Conservation (phyloP, 2,113 vertebrate species). For the Mugil cephalus region DNA sequence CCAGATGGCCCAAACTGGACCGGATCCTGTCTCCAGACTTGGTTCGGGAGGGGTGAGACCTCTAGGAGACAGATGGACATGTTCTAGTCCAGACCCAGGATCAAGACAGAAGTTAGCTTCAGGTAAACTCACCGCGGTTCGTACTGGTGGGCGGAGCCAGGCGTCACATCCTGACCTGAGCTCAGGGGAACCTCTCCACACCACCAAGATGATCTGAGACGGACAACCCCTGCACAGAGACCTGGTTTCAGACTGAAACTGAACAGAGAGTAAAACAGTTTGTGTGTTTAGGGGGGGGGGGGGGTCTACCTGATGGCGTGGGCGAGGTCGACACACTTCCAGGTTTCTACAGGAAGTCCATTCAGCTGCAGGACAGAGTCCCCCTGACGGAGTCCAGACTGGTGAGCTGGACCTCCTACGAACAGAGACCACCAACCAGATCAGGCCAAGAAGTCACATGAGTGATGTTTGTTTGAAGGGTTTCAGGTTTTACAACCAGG, state of each 20-base stretch:
- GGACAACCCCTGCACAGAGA: conserved; percentile 86
- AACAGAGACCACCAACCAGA: neutral
- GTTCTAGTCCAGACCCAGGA: neutral
- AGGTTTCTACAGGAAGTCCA: conserved; percentile 91
- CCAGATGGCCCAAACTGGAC: conserved; percentile 79
- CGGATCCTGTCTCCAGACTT: conserved; percentile 84
- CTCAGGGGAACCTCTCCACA: conserved; percentile 90
- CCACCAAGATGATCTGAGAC: conserved; percentile 88
- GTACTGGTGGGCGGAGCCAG: conserved; percentile 82
- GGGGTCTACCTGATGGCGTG: conserved; percentile 90
- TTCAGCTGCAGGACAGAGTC: conserved; percentile 93
- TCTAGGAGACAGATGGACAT: conserved; percentile 60
- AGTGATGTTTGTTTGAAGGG: too few species aligned
- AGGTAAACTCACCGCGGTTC: conserved; percentile 71
- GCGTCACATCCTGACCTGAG: conserved; percentile 83
- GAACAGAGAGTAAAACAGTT: too few species aligned
- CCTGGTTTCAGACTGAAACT: neutral
- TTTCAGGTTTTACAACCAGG: too few species aligned
- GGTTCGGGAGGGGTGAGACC: conserved; percentile 76
- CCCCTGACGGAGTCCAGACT: conserved; percentile 90
- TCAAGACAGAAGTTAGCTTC: neutral
- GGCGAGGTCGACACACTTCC: conserved; percentile 94
- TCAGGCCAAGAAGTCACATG: neutral
- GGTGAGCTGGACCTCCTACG: conserved; percentile 91
- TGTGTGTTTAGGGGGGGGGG: neutral